Evolutionary conservation across 2,888 invertebrate species (phyloP).

Genomic region (Sinotaia quadrata): DNA sequence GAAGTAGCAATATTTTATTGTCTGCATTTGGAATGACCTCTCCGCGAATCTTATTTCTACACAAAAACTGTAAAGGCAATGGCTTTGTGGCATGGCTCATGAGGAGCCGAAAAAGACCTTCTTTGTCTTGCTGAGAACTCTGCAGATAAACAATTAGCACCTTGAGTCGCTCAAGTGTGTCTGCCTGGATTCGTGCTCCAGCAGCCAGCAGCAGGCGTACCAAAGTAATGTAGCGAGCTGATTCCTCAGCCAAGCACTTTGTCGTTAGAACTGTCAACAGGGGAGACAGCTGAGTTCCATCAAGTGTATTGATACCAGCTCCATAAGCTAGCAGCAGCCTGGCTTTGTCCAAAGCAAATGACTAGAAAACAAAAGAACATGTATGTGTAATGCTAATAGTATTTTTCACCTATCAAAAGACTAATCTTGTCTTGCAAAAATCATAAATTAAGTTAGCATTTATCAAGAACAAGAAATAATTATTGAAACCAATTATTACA

Average conservation of each 20-base stretch:
- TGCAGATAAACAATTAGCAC: slow-evolving; percentile 11
- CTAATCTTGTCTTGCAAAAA: too few species aligned
- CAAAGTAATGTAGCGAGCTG: slow-evolving; percentile 4
- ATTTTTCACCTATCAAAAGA: too few species aligned
- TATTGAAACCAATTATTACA: too few species aligned
- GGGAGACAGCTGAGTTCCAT: slow-evolving; percentile 27
- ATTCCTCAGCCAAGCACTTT: not conserved
- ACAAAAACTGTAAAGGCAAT: slow-evolving; percentile 27
- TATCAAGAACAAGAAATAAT: too few species aligned
- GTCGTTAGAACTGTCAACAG: slow-evolving; percentile 27
- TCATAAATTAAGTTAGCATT: too few species aligned
- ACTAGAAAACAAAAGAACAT: too few species aligned
- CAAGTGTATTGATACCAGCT: slow-evolving; percentile 24
- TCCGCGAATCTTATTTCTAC: slow-evolving; percentile 31
- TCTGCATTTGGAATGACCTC: slow-evolving; percentile 22
- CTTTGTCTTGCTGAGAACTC: not conserved
- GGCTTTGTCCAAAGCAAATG: slow-evolving; percentile 28
- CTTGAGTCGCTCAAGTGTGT: slow-evolving; percentile 5
- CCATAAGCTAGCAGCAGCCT: slow-evolving; percentile 33
- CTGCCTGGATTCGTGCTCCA: slow-evolving; percentile 19
- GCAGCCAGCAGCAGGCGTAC: slow-evolving; percentile 31
- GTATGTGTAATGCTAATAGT: too few species aligned
- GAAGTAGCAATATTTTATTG: slow-evolving; percentile 21
- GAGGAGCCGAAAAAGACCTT: slow-evolving; percentile 20
- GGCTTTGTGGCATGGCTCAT: slow-evolving; percentile 22